Percentiles rank a stretch among this genome's conserved stretches.
phyloP scores from a whole-genome alignment of 35 echinoderm and acorn worm genomes.

The Ophioderma brevispina region DNA sequence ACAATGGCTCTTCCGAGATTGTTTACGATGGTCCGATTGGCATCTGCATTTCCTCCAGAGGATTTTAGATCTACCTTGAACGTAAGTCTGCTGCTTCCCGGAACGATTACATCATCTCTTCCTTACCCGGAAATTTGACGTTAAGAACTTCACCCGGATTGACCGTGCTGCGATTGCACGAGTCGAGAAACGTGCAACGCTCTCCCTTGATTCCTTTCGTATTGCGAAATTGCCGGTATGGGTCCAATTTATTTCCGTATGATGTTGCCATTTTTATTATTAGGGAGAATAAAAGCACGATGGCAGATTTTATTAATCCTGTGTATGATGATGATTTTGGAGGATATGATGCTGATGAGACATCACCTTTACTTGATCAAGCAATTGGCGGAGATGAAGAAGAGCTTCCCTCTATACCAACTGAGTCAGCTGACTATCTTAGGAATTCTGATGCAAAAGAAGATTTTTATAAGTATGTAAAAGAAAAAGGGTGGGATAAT shows the following conservation, averaged over 20 bases:
- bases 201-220: background rate
- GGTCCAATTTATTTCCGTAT: conserved; percentile 2
- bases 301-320: background rate
- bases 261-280: background rate
- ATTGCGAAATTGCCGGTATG: background rate
- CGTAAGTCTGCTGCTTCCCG: background rate
- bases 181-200: background rate
- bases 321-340: too few relatives aligned
- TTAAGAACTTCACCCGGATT: background rate
- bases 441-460: too few relatives aligned
- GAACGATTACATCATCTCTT: background rate
- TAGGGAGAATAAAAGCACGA: background rate
- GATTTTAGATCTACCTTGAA: background rate
- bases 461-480: too few relatives aligned
- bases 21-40: background rate
- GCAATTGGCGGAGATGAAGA: too few relatives aligned
- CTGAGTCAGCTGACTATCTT: too few relatives aligned
- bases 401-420: too few relatives aligned
- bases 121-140: background rate
- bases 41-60: background rate
- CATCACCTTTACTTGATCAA: too few relatives aligned
- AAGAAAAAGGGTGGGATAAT: too few relatives aligned
- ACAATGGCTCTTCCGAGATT: background rate
- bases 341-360: background rate
- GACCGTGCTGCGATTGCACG: background rate